Evolutionary conservation across 37 sponge, comb jelly and placozoan species (phyloP), one percentile per base, ranked within the genome.

Genomic region (Chondrosia reniformis): DNA sequence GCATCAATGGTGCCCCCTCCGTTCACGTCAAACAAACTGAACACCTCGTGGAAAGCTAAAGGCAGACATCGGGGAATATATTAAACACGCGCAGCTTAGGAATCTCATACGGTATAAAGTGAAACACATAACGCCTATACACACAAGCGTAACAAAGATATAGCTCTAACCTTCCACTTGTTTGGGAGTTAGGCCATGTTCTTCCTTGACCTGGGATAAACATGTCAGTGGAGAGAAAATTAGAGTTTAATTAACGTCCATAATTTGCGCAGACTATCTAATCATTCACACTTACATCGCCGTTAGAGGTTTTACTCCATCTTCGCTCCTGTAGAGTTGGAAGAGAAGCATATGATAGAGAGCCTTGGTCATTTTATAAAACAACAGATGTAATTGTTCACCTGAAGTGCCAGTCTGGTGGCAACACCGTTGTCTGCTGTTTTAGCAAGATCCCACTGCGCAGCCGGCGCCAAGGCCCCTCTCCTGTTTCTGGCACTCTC

Each of bases 1-100:
- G 89, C 89, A 32, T 83, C 84, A 59, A 88, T 88, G 46, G 84
- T 79, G 19, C 89, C 89, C 4, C 84, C 84, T 41, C 89, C 89
- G 44, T 88, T 83, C 45, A 83, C 73, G 43, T 88, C 89, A 62
- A 88, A 88, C n/a, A 88, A 75, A 22, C 69, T 82, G 80, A 88
- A 88, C 33, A 83, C 89, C 55, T 88, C 89, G 0, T 40, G 71
- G 41, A 88, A 88, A 3, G 89, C 89, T 82, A 43, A 0, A 74
- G 54, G 61, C 4, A 13, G 8, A 59, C n/a, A 13, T 30, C n/a
- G 61, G 15, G 15, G 15, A 49, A 49, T 10, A 15, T 49, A 49
- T 49, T 49, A 15, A 49, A 49, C 52, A 49, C 52, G 15, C 15
- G 15, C 52, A 19, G 15, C 52, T 19, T 49, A 15, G 10, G 52